Base-by-base conservation (phyloP, 2,113 vertebrate species). In the Haemorhous mexicanus region DNA sequence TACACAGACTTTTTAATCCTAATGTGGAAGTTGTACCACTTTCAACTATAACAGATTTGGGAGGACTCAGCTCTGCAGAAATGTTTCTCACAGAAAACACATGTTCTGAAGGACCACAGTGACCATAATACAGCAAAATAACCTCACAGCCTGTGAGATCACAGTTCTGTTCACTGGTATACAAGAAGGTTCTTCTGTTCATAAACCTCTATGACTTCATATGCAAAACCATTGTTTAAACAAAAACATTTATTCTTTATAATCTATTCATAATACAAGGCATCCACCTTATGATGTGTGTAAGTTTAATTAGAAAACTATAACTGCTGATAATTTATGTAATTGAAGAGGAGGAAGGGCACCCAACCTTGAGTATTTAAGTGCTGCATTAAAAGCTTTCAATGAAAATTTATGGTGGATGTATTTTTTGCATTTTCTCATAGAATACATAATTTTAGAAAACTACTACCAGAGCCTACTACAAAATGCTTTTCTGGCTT, bases 271-370 rank as follows among this genome's bases (percentile, higher is more conserved):
- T 87, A 97, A 94, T 56, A 90, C 87, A 93, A 93, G 91, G 84
- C 78, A 91, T 78, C 58, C 58, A 35, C 80, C 94, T 94, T 96
- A 97, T 67, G 95, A 96, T 84, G 95, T 41, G 1, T 95, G 5
- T 80, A 97, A 94, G 94, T 97, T 97, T 97, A 96, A 97, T 97
- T 95, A 97, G 84, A 97, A 96, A 97, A 95, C 68, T 93, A 0
- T 88, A 97, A 92, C 90, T 97, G 90, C 89, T 95, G 97, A 86
- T 89, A 84, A 94, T 95, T 97, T 94, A 90, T 2, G 3, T 88
- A 94, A 96, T 20, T 95, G 91, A 92, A 92, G 84, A 95, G 77
- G 70, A 96, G 70, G 84, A 96, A 94, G 84, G 56, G 90, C 87
- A 96, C 28, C 61, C 90, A 93, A 83, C 77, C 73, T 69, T 77